Evolutionary conservation across 2,797 vertebrate species (phyloP), one percentile per base, ranked within the genome.

Genomic region (Phylloscopus collybita): DNA sequence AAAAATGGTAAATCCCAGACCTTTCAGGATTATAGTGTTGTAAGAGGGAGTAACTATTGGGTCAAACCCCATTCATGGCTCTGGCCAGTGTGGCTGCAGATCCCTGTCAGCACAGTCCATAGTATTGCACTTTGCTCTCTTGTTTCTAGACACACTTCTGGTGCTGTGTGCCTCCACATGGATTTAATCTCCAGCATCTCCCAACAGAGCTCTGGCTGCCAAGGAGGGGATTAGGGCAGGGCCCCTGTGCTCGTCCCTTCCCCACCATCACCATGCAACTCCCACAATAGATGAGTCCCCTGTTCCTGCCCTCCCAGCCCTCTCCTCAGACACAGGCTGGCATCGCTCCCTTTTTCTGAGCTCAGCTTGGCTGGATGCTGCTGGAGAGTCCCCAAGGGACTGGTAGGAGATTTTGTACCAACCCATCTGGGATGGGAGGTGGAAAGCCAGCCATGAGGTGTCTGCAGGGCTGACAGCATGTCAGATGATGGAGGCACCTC

Each of bases 331-430:
- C 59, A 29, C 0, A 30, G 50, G 25, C 56, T 90, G 73, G 60
- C 49, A 50, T 22, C 0, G 0, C 54, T 90, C 42, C n/a, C 16
- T 66, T 85, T 27, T 50, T 36, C 89, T 78, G 75, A 92, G 85
- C 75, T 93, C 82, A 83, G 42, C 20, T 62, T 91, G 84, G 20
- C 71, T 94, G 83, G 64, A 51, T 75, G 51, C 75, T 92, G 57
- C 71, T 86, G 80, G 62, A 57, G 26, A 45, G 21, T 40, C 34
- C 72, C 54, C 12, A 45, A 13, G 69, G 49, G 67, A 61, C 75
- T 69, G 50, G 53, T 45, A 75, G 54, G 70, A 66, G 66, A 22
- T 81, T 86, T 76, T 66, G 20, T 50, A 66, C 44, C 54, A 51
- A 5, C 6, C 47, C 57, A 44, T 57, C 17, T 61, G 29, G 47